Conservation (phyloP, 2,797 vertebrate species). For the Anabacerthia variegaticeps region DNA sequence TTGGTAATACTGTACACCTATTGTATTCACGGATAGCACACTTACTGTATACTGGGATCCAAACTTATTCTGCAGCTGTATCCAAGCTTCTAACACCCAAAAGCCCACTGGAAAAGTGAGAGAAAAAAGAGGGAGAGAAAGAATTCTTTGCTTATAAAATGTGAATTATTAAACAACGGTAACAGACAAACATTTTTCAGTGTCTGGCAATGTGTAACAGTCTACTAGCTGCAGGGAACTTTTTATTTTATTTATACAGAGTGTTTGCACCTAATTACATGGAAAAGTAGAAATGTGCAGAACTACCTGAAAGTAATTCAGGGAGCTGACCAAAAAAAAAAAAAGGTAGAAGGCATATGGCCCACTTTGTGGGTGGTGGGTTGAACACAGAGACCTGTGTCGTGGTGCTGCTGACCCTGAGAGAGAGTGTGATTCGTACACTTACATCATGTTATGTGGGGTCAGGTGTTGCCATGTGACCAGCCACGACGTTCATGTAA, state of each 20-base stretch:
- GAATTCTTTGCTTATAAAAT: constrained; percentile 64
- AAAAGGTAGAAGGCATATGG: background rate
- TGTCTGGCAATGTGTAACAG: constrained; percentile 56
- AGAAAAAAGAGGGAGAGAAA: constrained; percentile 35
- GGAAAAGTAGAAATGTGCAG: constrained; percentile 48
- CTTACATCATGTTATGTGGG: background rate
- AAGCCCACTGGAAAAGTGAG: background rate
- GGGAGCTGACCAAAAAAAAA: background rate
- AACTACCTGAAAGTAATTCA: constrained; percentile 57
- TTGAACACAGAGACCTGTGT: background rate
- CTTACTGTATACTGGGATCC: constrained; percentile 55
- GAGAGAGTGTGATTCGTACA: background rate
- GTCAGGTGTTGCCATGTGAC: background rate
- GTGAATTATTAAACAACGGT: constrained; percentile 71
- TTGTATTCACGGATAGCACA: constrained; percentile 61
- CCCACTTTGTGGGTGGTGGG: constrained; percentile 19
- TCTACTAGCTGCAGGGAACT: constrained; percentile 26
- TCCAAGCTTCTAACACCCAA: constrained; percentile 26
- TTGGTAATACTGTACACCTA: constrained; percentile 61
- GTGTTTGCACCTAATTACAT: constrained; percentile 72
- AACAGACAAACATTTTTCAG: constrained; percentile 62
- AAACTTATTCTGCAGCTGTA: constrained; percentile 71
- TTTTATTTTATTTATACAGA: constrained; percentile 71
- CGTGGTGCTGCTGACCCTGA: background rate
- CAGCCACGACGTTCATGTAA: background rate